Conservation (phyloP, 1,140 invertebrate species). For the Sycobia sp. region DNA sequence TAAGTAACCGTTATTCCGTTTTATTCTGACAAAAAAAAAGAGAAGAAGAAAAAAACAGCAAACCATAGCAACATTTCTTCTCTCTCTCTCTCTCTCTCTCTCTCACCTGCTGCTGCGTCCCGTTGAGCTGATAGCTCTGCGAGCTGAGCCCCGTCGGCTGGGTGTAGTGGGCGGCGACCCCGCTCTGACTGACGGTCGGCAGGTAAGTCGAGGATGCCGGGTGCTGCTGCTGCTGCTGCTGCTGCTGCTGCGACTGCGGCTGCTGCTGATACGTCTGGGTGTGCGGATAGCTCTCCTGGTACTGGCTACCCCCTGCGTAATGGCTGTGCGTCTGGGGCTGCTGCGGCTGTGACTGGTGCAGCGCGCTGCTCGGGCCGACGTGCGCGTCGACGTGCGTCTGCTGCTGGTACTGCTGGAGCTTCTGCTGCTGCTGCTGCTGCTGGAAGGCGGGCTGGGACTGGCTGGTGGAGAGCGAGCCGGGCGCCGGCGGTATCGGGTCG, state of each 20-base stretch:
- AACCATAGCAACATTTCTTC: too few relatives aligned
- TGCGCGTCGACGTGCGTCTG: too few relatives aligned
- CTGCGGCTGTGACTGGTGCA: slow-evolving; percentile 31
- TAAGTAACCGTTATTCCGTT: too few relatives aligned
- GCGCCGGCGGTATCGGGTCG: slow-evolving; percentile 58
- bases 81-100: too few relatives aligned
- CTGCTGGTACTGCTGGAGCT: slow-evolving; percentile 53
- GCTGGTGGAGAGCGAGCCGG: slow-evolving; percentile 61
- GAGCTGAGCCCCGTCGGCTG: slow-evolving; percentile 48
- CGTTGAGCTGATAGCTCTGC: slow-evolving; percentile 55
- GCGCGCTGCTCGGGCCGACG: not conserved
- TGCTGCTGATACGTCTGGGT: slow-evolving; percentile 59
- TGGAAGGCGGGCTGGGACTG: slow-evolving; percentile 62
- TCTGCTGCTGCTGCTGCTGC: slow-evolving; percentile 56
- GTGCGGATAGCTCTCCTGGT: slow-evolving; percentile 60
- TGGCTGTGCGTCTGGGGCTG: slow-evolving; percentile 54
- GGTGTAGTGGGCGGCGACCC: slow-evolving; percentile 52
- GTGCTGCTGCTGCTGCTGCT: slow-evolving; percentile 39
- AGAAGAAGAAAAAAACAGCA: too few relatives aligned
- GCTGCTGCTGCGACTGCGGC: slow-evolving; percentile 37
- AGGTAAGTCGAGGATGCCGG: slow-evolving; percentile 55
- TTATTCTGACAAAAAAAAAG: too few relatives aligned
- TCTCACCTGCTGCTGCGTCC: slow-evolving; percentile 56
- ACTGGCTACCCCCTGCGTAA: slow-evolving; percentile 56
- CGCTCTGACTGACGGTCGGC: slow-evolving; percentile 52